Conservation (phyloP, 64 coral and sea anemone genomes). For the Porites lutea region DNA sequence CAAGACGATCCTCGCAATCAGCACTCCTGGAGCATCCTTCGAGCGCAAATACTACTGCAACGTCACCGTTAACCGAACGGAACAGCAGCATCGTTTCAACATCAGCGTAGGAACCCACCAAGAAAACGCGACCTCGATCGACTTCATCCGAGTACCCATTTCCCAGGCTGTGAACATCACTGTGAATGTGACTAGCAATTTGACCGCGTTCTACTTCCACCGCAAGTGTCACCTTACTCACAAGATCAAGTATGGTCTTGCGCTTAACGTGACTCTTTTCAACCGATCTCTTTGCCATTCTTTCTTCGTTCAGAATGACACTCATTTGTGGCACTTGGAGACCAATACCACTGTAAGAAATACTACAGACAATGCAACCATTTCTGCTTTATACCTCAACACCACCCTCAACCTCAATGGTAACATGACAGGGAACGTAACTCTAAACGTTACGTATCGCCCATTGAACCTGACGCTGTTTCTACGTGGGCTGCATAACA, state of each 20-base stretch:
- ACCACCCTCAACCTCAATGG: slow-evolving; percentile 36
- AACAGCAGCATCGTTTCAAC: slow-evolving; percentile 50
- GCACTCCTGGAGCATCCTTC: slow-evolving; percentile 54
- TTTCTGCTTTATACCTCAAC: slow-evolving; percentile 63
- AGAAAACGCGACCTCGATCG: slow-evolving; percentile 57
- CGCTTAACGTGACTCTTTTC: slow-evolving; percentile 44
- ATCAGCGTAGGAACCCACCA: slow-evolving; percentile 52
- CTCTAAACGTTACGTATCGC: slow-evolving; percentile 66
- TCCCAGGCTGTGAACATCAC: slow-evolving; percentile 66
- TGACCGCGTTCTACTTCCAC: slow-evolving; percentile 67
- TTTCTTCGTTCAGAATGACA: slow-evolving; percentile 54
- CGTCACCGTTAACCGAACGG: slow-evolving; percentile 34
- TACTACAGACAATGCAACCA: slow-evolving; percentile 30
- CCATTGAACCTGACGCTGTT: slow-evolving; percentile 63
- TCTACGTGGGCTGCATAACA: slow-evolving; percentile 58
- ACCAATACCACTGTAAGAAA: slow-evolving; percentile 50
- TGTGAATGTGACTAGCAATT: slow-evolving; percentile 65
- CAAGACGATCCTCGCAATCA: slow-evolving; percentile 63
- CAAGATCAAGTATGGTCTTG: slow-evolving; percentile 46
- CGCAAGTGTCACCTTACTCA: slow-evolving; percentile 38
- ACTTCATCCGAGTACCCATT: slow-evolving; percentile 21
- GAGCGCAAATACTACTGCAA: slow-evolving; percentile 57
- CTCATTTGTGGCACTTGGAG: slow-evolving; percentile 30
- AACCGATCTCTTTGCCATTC: slow-evolving; percentile 61
- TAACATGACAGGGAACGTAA: slow-evolving; percentile 61